Percentiles rank a stretch among this genome's conserved stretches.
Conservation (phyloP, 2,113 vertebrate genomes). For the Galeopterus variegatus region DNA sequence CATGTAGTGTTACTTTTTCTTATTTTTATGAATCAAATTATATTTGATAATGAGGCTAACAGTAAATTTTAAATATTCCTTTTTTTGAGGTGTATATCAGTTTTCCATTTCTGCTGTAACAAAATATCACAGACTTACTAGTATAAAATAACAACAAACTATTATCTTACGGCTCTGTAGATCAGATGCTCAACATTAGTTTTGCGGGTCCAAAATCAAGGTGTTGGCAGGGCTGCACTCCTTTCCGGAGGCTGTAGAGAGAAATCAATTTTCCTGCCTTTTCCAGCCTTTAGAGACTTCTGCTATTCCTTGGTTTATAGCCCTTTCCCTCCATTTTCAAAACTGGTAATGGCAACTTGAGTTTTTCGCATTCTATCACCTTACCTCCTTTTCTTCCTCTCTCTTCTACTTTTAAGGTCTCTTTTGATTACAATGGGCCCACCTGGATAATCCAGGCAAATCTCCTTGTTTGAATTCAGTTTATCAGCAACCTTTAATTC, state of each 20-base stretch:
- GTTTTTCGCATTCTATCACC: not conserved
- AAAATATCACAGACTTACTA: not conserved
- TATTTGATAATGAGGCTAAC: not conserved
- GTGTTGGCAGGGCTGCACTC: not conserved
- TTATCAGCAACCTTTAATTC: not conserved
- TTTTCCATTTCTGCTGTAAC: not conserved
- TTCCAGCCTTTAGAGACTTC: not conserved
- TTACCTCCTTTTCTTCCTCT: not conserved
- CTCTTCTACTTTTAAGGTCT: not conserved
- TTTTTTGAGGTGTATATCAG: not conserved
- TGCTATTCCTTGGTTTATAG: not conserved
- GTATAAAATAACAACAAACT: not conserved
- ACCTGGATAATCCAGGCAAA: not conserved
- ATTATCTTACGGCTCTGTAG: not conserved
- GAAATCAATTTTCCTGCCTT: not conserved
- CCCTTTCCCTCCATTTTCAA: not conserved
- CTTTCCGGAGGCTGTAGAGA: not conserved
- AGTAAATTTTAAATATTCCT: not conserved
- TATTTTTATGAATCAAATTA: slow-evolving; percentile 38
- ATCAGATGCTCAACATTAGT: not conserved
- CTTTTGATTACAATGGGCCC: not conserved
- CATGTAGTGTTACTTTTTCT: not conserved
- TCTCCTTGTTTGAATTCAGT: not conserved
- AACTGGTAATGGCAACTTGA: not conserved
- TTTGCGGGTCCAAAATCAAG: not conserved